Evolutionary conservation across 1,140 invertebrate genomes (phyloP).

Genomic region (Linepithema humile): DNA sequence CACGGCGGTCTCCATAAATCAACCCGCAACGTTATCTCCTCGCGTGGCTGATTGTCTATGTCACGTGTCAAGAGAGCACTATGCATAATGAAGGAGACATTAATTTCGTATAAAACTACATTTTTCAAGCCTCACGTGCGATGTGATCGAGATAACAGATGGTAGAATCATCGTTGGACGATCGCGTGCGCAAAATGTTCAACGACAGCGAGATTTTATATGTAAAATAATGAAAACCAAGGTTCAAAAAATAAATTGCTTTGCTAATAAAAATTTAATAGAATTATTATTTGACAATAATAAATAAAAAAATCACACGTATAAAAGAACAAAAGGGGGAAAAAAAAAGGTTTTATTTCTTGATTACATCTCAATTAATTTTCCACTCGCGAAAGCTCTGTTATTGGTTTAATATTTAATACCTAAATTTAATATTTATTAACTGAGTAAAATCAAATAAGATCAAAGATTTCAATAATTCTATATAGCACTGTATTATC

Average conservation of each 20-base stretch:
- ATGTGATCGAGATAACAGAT: background rate
- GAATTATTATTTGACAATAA: background rate
- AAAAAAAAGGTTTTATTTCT: no score
- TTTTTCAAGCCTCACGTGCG: background rate
- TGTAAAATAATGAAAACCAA: background rate
- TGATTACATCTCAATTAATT: slow-evolving; percentile 1
- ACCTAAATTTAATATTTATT: slow-evolving; percentile 26
- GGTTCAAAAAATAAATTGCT: background rate
- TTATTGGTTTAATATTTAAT: no score
- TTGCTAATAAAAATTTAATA: slow-evolving; percentile 5
- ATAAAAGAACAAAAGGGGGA: no score
- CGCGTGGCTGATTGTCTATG: slow-evolving; percentile 12
- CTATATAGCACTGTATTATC: no score
- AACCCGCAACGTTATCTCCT: background rate
- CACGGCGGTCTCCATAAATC: slow-evolving; percentile 29
- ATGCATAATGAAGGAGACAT: background rate
- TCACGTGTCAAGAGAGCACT: background rate
- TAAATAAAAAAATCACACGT: background rate
- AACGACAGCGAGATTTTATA: background rate
- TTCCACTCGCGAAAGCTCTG: slow-evolving; percentile 16
- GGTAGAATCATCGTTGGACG: background rate
- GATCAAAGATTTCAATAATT: no score
- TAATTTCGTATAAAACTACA: slow-evolving; percentile 19
- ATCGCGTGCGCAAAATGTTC: background rate
- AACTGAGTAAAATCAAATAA: no score